These are phyloP conservation scores for Paratrypauchen microcephalus DNA, from an alignment of 2,797 vertebrate genomes.

Conservation along the genomic window DNA sequence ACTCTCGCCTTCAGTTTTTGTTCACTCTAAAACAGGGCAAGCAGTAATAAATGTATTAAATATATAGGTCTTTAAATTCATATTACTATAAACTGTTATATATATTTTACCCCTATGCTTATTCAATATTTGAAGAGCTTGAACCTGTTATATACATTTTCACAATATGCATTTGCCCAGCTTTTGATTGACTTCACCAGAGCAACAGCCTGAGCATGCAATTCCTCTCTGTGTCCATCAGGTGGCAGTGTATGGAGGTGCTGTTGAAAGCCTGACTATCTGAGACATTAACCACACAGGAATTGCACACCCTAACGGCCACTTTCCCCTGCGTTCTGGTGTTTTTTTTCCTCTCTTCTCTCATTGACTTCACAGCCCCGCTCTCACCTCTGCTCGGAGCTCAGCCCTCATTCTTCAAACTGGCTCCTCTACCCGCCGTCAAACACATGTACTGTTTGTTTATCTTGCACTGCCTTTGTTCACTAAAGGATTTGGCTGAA, in stretches of 20 bases:
- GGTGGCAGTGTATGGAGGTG: slow-evolving; percentile 75
- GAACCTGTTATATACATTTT: not conserved
- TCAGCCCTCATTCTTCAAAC: slow-evolving; percentile 32
- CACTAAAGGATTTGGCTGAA: slow-evolving; percentile 68
- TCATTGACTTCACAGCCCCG: slow-evolving; percentile 20
- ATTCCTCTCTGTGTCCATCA: slow-evolving; percentile 62
- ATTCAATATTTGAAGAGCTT: not conserved
- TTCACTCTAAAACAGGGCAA: not conserved
- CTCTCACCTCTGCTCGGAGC: slow-evolving; percentile 23
- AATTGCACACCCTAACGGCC: slow-evolving; percentile 63
- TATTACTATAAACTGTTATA: not conserved
- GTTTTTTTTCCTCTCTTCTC: slow-evolving; percentile 15
- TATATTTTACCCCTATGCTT: too few species aligned
- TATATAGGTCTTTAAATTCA: not conserved
- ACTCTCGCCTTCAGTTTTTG: not conserved
- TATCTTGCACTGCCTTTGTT: slow-evolving; percentile 64
- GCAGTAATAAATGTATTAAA: not conserved
- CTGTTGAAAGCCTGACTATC: slow-evolving; percentile 59
- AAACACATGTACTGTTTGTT: slow-evolving; percentile 62
- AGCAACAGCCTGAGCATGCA: slow-evolving; percentile 50
- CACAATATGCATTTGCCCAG: too few species aligned
- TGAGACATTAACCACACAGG: slow-evolving; percentile 65
- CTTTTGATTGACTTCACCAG: slow-evolving; percentile 26
- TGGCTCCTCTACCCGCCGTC: slow-evolving; percentile 46
- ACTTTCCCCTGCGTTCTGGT: slow-evolving; percentile 24